Evolutionary conservation across 2,888 invertebrate species (phyloP).

Genomic region (Lepidonotus clava): DNA sequence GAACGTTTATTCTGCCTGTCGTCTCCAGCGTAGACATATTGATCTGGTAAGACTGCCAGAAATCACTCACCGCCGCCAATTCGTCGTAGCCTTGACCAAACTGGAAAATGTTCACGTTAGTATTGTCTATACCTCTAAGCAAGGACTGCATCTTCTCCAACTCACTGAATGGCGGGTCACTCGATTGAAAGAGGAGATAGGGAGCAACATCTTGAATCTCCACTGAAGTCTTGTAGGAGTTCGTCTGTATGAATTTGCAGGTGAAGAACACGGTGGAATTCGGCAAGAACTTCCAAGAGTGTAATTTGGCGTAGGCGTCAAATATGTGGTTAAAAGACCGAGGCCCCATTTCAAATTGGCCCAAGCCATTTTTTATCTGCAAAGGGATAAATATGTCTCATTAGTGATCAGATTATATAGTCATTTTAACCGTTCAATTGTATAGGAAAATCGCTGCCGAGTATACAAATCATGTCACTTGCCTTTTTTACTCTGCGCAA

Average conservation of each 20-base stretch:
- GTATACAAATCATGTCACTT: no score
- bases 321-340: conserved; percentile 70
- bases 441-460: no score
- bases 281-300: conserved; percentile 70
- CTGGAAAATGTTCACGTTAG: conserved; percentile 75
- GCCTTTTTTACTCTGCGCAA: no score
- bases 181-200: conserved; percentile 73
- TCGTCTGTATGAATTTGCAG: conserved; percentile 69
- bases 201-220: conserved; percentile 69
- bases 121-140: conserved; percentile 75
- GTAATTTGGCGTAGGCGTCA: conserved; percentile 73
- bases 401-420: no score
- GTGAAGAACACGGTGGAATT: conserved; percentile 65
- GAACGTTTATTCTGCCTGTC: conserved; percentile 62
- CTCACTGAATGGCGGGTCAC: conserved; percentile 69
- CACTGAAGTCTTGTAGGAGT: conserved; percentile 70
- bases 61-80: conserved; percentile 74
- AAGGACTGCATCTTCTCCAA: conserved; percentile 70
- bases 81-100: conserved; percentile 59
- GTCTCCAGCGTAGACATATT: conserved; percentile 65
- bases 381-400: conserved; percentile 81
- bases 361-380: conserved; percentile 74
- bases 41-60: conserved; percentile 74
- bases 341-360: conserved; percentile 70
- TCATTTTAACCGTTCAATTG: no score